A percentile compares a stretch with the other conserved stretches of the same genome.
phyloP scores from a whole-genome alignment of 2,888 invertebrate species.

The Volucella inanis region DNA sequence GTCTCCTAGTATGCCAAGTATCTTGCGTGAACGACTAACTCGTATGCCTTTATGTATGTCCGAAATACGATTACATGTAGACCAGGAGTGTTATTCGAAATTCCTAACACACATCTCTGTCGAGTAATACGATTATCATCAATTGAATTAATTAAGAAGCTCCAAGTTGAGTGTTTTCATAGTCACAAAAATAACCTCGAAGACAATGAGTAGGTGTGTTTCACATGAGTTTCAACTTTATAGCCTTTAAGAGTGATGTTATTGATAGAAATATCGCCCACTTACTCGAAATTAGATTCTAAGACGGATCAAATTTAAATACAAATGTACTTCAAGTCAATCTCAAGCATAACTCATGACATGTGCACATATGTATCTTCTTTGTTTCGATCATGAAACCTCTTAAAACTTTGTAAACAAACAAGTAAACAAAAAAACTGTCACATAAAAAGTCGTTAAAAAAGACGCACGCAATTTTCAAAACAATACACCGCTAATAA shows the following conservation, averaged over 20 bases:
- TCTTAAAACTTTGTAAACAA: too few species aligned
- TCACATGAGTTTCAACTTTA: conserved; percentile 1
- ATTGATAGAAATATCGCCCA: too few species aligned
- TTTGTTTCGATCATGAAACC: too few species aligned
- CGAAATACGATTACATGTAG: not conserved
- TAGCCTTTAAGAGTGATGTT: not conserved
- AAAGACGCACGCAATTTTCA: not conserved
- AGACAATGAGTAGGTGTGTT: not conserved
- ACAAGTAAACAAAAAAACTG: not conserved
- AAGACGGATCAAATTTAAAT: not conserved
- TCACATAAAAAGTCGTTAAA: not conserved
- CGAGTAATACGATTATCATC: not conserved
- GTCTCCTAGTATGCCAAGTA: too few species aligned
- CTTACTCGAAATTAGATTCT: not conserved
- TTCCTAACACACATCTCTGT: conserved; percentile 9
- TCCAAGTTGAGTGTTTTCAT: not conserved
- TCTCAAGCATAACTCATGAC: too few species aligned
- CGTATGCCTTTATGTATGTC: not conserved
- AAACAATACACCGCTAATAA: conserved; percentile 24
- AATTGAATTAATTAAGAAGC: conserved; percentile 19
- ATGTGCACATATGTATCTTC: too few species aligned
- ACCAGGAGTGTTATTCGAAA: conserved; percentile 8
- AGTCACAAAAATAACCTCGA: not conserved
- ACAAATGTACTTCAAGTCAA: too few species aligned
- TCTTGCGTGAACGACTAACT: too few species aligned